These are phyloP conservation scores for Glaucopsyche alexis DNA, from an alignment of 2,888 invertebrate genomes.

Conservation along the genomic window DNA sequence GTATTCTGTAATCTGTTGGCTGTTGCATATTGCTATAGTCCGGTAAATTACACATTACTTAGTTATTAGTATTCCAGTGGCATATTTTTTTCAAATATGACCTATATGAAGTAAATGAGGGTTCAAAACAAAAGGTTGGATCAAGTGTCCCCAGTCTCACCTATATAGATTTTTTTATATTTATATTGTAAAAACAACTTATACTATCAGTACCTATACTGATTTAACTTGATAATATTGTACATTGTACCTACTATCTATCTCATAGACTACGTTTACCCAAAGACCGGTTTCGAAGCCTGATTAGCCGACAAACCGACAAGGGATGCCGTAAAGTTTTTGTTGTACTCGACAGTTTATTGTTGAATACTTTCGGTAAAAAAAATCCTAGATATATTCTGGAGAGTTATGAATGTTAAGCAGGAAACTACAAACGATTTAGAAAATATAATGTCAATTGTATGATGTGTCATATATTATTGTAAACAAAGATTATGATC, in stretches of 20 bases:
- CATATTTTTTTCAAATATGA: too few relatives aligned
- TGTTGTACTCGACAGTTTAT: background rate
- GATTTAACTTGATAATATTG: background rate
- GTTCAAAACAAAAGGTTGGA: too few relatives aligned
- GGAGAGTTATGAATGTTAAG: background rate
- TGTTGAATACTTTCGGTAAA: background rate
- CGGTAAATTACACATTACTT: too few relatives aligned
- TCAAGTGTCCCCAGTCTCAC: too few relatives aligned
- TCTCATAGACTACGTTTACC: background rate
- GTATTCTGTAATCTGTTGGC: too few relatives aligned
- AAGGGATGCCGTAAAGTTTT: background rate
- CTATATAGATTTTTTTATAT: too few relatives aligned
- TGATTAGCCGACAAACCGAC: background rate
- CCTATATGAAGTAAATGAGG: too few relatives aligned
- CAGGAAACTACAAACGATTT: background rate
- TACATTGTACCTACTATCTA: background rate
- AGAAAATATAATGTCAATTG: background rate
- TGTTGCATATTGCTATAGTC: too few relatives aligned
- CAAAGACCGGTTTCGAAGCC: conserved; percentile 16
- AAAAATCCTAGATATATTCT: background rate
- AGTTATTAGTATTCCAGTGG: too few relatives aligned
- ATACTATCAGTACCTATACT: background rate
- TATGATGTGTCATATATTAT: too few relatives aligned
- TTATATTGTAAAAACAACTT: too few relatives aligned
- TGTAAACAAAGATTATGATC: too few relatives aligned